Evolutionary conservation across 2,797 vertebrate genomes (phyloP).

Genomic region (Acanthurus lineatus): DNA sequence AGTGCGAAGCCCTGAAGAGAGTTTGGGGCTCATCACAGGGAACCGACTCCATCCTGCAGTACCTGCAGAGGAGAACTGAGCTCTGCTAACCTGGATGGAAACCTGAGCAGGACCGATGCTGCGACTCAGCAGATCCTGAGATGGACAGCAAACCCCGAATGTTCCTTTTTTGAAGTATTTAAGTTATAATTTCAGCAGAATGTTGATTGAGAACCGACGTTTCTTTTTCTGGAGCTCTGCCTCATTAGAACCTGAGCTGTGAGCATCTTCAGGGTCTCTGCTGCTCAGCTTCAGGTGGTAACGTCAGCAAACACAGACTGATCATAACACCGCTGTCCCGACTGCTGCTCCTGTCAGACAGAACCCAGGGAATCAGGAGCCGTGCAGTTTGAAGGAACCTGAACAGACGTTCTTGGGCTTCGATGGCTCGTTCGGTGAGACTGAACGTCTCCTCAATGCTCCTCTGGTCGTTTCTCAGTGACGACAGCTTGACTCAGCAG

Average conservation of each 20-base stretch:
- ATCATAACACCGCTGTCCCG: not conserved
- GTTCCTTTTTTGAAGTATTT: constrained; percentile 7
- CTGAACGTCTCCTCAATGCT: not conserved
- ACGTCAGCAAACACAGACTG: not conserved
- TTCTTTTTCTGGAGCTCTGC: no score
- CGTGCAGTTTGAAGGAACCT: not conserved
- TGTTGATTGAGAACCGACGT: not conserved
- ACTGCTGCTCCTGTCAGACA: constrained; percentile 1
- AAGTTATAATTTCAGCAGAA: constrained; percentile 22
- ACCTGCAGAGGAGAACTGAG: constrained; percentile 90
- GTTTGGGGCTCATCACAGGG: constrained; percentile 97
- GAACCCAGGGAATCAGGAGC: not conserved
- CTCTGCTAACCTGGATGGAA: constrained; percentile 51
- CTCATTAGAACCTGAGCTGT: no score
- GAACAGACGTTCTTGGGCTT: not conserved
- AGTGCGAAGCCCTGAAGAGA: constrained; percentile 96
- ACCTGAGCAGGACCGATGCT: not conserved
- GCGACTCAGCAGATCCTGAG: not conserved
- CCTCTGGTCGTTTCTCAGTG: not conserved
- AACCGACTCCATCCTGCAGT: constrained; percentile 95
- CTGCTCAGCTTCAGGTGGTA: not conserved
- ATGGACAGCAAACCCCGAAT: not conserved
- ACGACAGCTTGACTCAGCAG: not conserved
- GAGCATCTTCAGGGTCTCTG: not conserved
- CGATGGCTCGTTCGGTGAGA: not conserved